These are phyloP conservation scores for Achlya flavicornis DNA, from an alignment of 2,888 invertebrate species.

Conservation along the genomic window DNA sequence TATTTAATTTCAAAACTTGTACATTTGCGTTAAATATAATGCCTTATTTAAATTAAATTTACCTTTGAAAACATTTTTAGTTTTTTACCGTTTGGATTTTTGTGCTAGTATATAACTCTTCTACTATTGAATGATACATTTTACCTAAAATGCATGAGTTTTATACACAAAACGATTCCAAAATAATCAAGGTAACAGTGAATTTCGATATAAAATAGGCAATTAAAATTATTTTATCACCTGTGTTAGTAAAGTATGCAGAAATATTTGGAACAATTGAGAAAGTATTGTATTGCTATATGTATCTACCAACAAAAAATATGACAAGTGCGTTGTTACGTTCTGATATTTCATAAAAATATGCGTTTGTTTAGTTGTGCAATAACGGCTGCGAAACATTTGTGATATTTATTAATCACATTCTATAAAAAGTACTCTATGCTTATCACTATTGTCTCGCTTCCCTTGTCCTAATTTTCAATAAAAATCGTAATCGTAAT, in stretches of 20 bases:
- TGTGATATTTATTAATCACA: too few species aligned
- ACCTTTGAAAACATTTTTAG: not conserved
- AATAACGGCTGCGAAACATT: too few species aligned
- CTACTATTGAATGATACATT: not conserved
- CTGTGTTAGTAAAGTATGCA: constrained; percentile 22
- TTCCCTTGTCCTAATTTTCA: too few species aligned
- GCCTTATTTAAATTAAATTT: not conserved
- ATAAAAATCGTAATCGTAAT: too few species aligned
- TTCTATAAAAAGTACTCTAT: too few species aligned
- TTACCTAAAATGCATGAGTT: not conserved
- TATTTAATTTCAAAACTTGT: not conserved
- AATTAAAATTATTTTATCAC: constrained; percentile 25
- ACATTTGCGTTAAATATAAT: too few species aligned
- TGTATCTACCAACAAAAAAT: not conserved
- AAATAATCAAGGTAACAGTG: constrained; percentile 10
- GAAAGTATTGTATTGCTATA: not conserved
- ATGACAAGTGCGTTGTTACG: not conserved
- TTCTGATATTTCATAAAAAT: too few species aligned
- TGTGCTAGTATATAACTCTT: constrained; percentile 1
- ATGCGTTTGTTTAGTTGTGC: too few species aligned
- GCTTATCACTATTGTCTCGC: too few species aligned
- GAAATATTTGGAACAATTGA: not conserved
- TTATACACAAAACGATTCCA: not conserved
- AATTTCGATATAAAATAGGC: constrained; percentile 18
- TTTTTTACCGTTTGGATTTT: not conserved